These are phyloP conservation scores for Leptinotarsa rubiginosa DNA, from an alignment of 2,888 invertebrate genomes.

Conservation along the genomic window DNA sequence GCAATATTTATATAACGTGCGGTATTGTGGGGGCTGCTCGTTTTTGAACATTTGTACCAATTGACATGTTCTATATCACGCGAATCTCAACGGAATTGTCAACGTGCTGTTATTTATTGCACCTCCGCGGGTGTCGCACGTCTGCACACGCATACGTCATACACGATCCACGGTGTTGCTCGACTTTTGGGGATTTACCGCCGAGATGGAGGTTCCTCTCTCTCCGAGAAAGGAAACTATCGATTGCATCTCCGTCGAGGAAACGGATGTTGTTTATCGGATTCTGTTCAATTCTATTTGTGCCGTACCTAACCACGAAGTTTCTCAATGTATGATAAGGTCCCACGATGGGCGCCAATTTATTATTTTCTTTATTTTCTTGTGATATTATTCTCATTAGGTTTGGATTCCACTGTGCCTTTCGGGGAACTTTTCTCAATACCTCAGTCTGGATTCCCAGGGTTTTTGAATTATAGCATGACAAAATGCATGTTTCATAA, in stretches of 20 bases:
- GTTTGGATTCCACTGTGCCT: no score
- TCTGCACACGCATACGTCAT: conserved; percentile 47
- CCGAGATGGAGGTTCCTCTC: background rate
- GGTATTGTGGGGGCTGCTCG: conserved; percentile 21
- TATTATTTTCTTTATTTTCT: no score
- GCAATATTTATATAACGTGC: conserved; percentile 50
- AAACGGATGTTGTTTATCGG: background rate
- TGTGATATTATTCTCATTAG: no score
- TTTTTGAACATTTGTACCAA: conserved; percentile 55
- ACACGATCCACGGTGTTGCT: conserved; percentile 37
- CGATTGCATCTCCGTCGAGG: background rate
- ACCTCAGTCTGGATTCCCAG: no score
- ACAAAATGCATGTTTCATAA: no score
- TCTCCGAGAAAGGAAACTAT: background rate
- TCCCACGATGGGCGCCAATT: no score
- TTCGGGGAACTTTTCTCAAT: no score
- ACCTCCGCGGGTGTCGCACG: conserved; percentile 58
- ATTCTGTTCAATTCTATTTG: no score
- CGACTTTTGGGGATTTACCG: conserved; percentile 12
- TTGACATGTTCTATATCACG: conserved; percentile 65
- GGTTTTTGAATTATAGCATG: no score
- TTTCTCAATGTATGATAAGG: no score
- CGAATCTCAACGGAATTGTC: conserved; percentile 61
- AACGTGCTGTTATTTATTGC: conserved; percentile 61
- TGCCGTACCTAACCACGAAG: no score